Percentiles rank a stretch among this genome's conserved stretches.
phyloP scores from a whole-genome alignment of 2,888 invertebrate species.

The Drosophila hamatofila region DNA sequence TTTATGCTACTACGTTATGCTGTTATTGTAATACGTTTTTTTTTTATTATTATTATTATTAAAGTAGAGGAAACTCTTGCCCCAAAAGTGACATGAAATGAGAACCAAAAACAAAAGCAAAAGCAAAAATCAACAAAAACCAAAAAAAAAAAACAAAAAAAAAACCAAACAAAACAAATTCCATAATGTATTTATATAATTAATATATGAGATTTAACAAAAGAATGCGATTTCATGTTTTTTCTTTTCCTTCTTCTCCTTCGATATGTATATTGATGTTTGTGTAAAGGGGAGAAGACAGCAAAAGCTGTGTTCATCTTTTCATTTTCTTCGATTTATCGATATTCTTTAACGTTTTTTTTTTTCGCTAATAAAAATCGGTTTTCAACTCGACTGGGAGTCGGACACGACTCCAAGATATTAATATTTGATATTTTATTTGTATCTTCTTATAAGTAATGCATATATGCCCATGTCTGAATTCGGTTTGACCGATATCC shows the following conservation, averaged over 20 bases:
- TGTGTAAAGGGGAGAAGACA: not conserved
- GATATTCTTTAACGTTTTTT: too few relatives aligned
- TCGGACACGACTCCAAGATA: too few relatives aligned
- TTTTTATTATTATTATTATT: constrained; percentile 75
- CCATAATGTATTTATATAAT: constrained; percentile 77
- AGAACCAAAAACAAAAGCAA: constrained; percentile 19
- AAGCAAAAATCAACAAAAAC: constrained; percentile 32
- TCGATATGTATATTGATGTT: not conserved
- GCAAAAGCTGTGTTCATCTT: too few relatives aligned
- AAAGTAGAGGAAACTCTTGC: constrained; percentile 66
- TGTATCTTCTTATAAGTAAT: too few relatives aligned
- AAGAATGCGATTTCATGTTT: constrained; percentile 9
- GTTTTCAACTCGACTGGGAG: too few relatives aligned
- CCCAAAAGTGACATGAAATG: constrained; percentile 36
- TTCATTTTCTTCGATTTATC: too few relatives aligned
- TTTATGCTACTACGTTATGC: constrained; percentile 74
- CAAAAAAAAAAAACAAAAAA: constrained; percentile 42
- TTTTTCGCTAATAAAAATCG: too few relatives aligned
- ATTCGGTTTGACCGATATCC: too few relatives aligned
- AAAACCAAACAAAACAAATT: constrained; percentile 61
- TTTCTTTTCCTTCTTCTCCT: too few relatives aligned
- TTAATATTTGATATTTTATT: too few relatives aligned
- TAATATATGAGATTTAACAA: constrained; percentile 79
- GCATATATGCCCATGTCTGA: not conserved
- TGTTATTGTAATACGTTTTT: constrained; percentile 78